A percentile compares a stretch with the other conserved stretches of the same genome.
Conservation (phyloP, 2,797 vertebrate species). For the Macropus fuliginosus region DNA sequence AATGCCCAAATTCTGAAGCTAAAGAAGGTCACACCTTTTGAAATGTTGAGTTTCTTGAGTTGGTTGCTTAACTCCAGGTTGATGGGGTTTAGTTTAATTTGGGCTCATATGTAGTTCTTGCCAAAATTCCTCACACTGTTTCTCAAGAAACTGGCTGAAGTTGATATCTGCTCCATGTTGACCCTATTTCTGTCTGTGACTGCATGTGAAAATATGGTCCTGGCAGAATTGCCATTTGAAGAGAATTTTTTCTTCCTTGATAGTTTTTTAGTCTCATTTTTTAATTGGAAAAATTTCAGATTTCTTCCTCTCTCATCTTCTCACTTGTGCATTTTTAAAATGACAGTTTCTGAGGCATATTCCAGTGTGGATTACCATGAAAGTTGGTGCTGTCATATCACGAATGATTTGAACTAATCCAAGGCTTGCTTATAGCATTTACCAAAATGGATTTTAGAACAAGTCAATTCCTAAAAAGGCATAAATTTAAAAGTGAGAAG, state of each 20-base stretch:
- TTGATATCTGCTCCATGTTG: constrained; percentile 52
- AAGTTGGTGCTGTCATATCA: constrained; percentile 79
- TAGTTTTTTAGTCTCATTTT: constrained; percentile 84
- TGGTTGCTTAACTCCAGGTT: constrained; percentile 72
- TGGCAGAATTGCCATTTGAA: constrained; percentile 82
- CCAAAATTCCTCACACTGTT: constrained; percentile 76
- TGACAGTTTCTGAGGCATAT: constrained; percentile 80
- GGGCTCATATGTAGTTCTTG: constrained; percentile 75
- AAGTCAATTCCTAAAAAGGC: constrained; percentile 50
- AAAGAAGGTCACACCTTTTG: neutral
- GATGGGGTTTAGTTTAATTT: constrained; percentile 59
- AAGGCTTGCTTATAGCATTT: constrained; percentile 61
- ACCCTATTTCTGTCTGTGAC: constrained; percentile 78
- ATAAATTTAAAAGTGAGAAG: neutral
- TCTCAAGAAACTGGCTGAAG: constrained; percentile 68
- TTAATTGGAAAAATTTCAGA: constrained; percentile 83
- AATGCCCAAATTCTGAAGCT: constrained; percentile 23
- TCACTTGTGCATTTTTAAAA: constrained; percentile 77
- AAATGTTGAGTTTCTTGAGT: constrained; percentile 58
- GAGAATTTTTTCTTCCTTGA: constrained; percentile 83
- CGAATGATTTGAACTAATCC: constrained; percentile 74
- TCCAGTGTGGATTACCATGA: constrained; percentile 77
- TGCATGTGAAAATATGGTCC: constrained; percentile 76
- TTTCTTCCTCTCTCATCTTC: constrained; percentile 75
- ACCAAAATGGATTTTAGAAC: constrained; percentile 53